Conservation (phyloP, 2,113 vertebrate species). For the Daboia siamensis region DNA sequence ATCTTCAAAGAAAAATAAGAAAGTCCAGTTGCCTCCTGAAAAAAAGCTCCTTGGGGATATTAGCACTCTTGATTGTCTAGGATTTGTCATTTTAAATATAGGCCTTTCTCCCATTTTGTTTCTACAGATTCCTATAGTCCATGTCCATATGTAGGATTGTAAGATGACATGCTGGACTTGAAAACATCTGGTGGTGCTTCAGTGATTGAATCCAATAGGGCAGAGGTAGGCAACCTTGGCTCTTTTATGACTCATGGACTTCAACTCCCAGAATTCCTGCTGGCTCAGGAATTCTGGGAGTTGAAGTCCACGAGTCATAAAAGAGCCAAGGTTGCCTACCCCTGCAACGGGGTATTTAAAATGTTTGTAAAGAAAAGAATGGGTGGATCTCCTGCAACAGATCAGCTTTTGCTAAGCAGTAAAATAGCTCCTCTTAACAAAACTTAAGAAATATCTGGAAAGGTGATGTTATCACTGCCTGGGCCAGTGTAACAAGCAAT, state of each 20-base stretch:
- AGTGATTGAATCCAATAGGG: background rate
- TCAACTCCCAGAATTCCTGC: too few species aligned
- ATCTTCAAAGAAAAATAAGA: too few species aligned
- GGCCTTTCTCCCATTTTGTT: background rate
- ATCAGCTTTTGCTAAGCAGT: background rate
- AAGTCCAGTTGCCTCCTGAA: too few species aligned
- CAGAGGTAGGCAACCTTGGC: too few species aligned
- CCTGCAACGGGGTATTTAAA: too few species aligned
- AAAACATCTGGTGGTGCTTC: background rate
- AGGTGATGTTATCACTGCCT: background rate
- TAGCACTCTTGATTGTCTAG: background rate
- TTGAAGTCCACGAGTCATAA: too few species aligned
- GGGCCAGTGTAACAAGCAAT: background rate
- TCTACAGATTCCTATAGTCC: background rate
- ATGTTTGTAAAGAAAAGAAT: too few species aligned
- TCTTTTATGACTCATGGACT: too few species aligned
- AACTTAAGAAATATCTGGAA: background rate
- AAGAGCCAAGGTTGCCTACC: too few species aligned
- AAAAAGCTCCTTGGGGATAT: too few species aligned
- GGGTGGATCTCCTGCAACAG: background rate
- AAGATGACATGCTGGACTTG: background rate
- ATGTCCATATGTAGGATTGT: background rate
- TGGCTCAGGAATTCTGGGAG: too few species aligned
- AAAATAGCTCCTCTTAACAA: background rate
- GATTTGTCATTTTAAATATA: background rate